A percentile compares a stretch with the other conserved stretches of the same genome.
phyloP scores from a whole-genome alignment of 1,140 invertebrate genomes.

The Fopius arisanus region DNA sequence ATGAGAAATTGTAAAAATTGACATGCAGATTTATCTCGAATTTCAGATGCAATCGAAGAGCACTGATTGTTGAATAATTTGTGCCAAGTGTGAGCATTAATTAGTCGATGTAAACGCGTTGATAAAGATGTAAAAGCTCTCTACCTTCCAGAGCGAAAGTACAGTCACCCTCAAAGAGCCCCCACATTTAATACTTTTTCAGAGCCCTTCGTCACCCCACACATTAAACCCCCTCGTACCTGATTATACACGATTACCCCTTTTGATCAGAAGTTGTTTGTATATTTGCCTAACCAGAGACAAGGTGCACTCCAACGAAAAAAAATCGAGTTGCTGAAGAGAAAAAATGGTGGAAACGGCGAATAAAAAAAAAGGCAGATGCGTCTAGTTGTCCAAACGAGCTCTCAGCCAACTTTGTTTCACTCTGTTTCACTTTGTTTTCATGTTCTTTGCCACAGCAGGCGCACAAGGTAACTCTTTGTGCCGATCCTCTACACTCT shows the following conservation, averaged over 20 bases:
- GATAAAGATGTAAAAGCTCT: too few relatives aligned
- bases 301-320: neutral
- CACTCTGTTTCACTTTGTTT: slow-evolving; percentile 26
- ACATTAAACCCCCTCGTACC: too few relatives aligned
- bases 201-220: too few relatives aligned
- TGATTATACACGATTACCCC: slow-evolving; percentile 20
- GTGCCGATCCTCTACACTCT: slow-evolving; percentile 15
- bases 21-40: too few relatives aligned
- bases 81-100: too few relatives aligned
- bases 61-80: too few relatives aligned
- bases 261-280: slow-evolving; percentile 26
- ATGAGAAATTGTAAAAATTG: too few relatives aligned
- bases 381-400: neutral
- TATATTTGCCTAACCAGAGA: slow-evolving; percentile 3
- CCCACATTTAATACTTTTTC: too few relatives aligned
- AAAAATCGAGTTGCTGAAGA: neutral
- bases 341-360: neutral
- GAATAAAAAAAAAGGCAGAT: neutral
- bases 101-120: too few relatives aligned
- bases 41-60: too few relatives aligned
- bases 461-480: neutral
- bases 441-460: neutral
- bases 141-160: too few relatives aligned
- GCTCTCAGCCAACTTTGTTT: slow-evolving; percentile 22
- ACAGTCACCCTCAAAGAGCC: too few relatives aligned